Conservation (phyloP, 2,797 vertebrate species). For the Austrolebias charrua region DNA sequence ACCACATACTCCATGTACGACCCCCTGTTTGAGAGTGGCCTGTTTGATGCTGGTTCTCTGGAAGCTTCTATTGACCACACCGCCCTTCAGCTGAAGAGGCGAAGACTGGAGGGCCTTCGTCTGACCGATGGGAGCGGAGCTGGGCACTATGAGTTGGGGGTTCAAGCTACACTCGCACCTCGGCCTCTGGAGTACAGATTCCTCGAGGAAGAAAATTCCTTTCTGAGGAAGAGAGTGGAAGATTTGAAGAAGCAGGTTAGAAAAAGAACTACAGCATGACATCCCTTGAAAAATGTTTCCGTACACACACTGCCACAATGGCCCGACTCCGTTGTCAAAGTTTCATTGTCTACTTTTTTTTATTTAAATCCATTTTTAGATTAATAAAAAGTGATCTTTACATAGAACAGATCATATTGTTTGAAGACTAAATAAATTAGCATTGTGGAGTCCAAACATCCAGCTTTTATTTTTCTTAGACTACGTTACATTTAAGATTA, state of each 20-base stretch:
- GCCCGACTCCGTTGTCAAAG: neutral
- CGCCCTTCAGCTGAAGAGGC: constrained; percentile 88
- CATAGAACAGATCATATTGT: too few species aligned
- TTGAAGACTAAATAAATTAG: too few species aligned
- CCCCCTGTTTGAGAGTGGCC: constrained; percentile 80
- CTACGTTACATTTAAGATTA: too few species aligned
- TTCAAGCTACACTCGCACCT: constrained; percentile 79
- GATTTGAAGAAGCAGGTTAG: constrained; percentile 96
- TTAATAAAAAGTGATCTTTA: too few species aligned
- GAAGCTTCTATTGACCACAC: constrained; percentile 87
- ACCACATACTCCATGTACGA: constrained; percentile 84
- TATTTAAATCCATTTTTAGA: too few species aligned
- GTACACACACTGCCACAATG: neutral
- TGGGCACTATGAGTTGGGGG: constrained; percentile 81
- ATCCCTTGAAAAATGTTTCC: neutral
- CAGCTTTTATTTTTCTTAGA: too few species aligned
- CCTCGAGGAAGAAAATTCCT: constrained; percentile 92
- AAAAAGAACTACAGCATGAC: neutral
- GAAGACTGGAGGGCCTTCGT: constrained; percentile 88
- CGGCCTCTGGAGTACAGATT: constrained; percentile 90
- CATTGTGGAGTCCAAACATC: too few species aligned
- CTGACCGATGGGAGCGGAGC: constrained; percentile 74
- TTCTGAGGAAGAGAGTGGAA: constrained; percentile 93
- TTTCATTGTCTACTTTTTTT: neutral
- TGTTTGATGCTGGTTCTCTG: constrained; percentile 79